Evolutionary conservation across 2,888 invertebrate species (phyloP), one percentile per base, ranked within the genome.

Genomic region (Melangyna quadrimaculata): DNA sequence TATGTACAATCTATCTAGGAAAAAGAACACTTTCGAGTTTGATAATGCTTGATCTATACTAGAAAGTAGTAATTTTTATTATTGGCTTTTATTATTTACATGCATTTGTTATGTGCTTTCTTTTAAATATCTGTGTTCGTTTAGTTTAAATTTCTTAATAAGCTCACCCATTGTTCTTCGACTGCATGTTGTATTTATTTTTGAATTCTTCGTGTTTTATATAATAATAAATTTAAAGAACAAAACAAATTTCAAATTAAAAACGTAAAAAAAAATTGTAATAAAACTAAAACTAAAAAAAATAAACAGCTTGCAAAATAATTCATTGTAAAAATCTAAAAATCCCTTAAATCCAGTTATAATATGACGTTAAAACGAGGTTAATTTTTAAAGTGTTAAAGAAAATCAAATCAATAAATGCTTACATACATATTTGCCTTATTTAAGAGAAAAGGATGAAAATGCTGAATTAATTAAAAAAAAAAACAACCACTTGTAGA

Each of bases 381-480:
- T 32, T 17, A 14, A 17, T 19, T 45, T 43, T 45, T 45, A 65
- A 65, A 51, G 24, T 45, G 29, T 32, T 19, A 29, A 29, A 45
- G 1, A 45, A 29, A 29, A 29, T 9, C 0, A 29, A 24, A 61
- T 40, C 40, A 61, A n/a, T n/a, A n/a, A n/a, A n/a, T 40, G 45
- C 65, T 55, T 55, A 55, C 29, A 55, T 55, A 55, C 29, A 55
- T 45, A 65, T 12, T 19, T 45, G 65, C 65, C 65, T 65, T 65
- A 65, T 65, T 65, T 45, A 45, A 65, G 19, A 65, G 29, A 19
- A 0, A 27, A 32, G 29, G 9, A 65, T 14, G 6, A 65, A 63
- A 65, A 65, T 65, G 45, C 65, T 65, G 29, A 55, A 55, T 32
- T 55, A 55, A 55, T 17, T 5, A 27, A 10, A 17, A 8, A 45